Base-by-base conservation (phyloP, 2,888 invertebrate species). In the Scaptomyza cyrtandrae region DNA sequence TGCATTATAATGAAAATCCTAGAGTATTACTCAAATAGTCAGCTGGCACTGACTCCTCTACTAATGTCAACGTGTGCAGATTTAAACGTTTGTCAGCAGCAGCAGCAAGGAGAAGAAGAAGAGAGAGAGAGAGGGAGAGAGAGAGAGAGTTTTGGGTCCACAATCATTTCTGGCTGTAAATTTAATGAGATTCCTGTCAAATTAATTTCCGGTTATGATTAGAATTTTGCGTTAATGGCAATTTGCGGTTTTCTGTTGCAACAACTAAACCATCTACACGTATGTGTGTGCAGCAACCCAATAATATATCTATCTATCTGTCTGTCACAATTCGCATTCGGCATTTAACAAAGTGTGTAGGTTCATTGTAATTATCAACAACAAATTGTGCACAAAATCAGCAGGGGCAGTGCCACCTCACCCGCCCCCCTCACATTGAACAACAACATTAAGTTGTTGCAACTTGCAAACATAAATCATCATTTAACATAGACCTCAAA, bases 171-270 rank as follows among this genome's bases (percentile, higher is more conserved):
- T 19, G 78, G 87, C 86, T 91, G 90, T 89, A 90, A 91, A 91
- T 91, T 92, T 92, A 91, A 91, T 92, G 92, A 91, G 91, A 91
- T 91, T 91, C 90, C 91, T 91, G 91, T 91, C 92, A 91, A 91
- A 91, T 91, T 92, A 91, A 91, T 91, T 92, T 91, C 92, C 92
- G 92, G 91, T 91, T 90, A 91, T 91, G 91, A 91, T 91, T 91
- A 91, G 91, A 91, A 91, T 92, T 92, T 91, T 90, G 39, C 90
- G 90, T 90, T 91, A 91, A 91, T 91, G 90, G 91, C 91, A 92
- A 92, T 91, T 91, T 91, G 91, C 84, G 92, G 91, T 90, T 90
- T 90, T 84, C n/a, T 83, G 80, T 80, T 73, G 64, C 69, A 78
- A 79, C n/a, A n/a, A n/a, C n/a, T n/a, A n/a, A n/a, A n/a, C n/a